Percentiles rank a stretch among this genome's conserved stretches.
Evolutionary conservation across 2,797 vertebrate species (phyloP).

Genomic region (Sebastes elongatus): DNA sequence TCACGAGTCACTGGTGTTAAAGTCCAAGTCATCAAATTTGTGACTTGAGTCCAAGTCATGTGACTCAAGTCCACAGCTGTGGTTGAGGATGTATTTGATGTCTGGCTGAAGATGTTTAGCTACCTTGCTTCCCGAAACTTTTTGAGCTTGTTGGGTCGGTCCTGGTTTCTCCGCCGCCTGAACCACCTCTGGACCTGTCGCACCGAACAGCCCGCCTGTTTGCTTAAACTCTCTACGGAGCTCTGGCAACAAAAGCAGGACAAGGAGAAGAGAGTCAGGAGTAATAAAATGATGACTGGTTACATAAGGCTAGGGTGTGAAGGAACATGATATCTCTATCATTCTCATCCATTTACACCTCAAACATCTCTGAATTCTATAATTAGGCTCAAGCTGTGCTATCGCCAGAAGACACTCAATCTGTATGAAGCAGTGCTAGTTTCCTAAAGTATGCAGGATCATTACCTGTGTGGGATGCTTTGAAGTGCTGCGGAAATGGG

Average conservation of each 20-base stretch:
- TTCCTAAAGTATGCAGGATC: neutral
- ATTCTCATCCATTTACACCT: neutral
- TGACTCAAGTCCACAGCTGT: too few species aligned
- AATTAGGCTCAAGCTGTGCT: neutral
- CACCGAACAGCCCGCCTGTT: conserved; percentile 82
- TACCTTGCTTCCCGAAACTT: conserved; percentile 95
- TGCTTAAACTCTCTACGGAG: conserved; percentile 86
- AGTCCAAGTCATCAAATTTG: too few species aligned
- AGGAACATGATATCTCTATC: neutral
- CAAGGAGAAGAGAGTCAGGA: neutral
- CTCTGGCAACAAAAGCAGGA: conserved; percentile 73
- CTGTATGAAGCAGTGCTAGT: neutral
- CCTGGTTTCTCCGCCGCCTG: conserved; percentile 91
- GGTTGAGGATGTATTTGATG: neutral
- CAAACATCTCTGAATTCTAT: neutral
- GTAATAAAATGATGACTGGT: neutral
- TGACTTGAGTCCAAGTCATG: too few species aligned
- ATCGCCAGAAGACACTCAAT: neutral
- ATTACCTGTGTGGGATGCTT: conserved; percentile 93
- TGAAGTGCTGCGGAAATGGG: conserved; percentile 82
- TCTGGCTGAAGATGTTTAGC: neutral
- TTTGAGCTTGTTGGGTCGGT: conserved; percentile 92
- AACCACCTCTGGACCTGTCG: conserved; percentile 95
- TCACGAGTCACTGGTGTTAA: too few species aligned
- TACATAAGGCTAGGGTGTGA: neutral